Base-by-base conservation (phyloP, 2,888 invertebrate genomes). In the Metellina segmentata region DNA sequence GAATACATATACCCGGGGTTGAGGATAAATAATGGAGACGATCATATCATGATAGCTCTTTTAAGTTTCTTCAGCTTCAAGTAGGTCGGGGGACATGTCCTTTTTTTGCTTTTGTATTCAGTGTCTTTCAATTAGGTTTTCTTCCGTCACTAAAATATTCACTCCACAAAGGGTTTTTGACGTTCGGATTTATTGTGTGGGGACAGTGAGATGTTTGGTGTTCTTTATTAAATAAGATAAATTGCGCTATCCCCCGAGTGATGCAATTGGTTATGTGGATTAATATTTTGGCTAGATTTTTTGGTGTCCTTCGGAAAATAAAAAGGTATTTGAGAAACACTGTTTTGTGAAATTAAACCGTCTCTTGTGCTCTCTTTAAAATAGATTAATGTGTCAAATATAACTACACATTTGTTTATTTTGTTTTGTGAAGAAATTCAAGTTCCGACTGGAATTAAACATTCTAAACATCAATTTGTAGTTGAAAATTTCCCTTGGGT, bases 51-150 rank as follows among this genome's bases (percentile, higher is more conserved):
- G 85, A 86, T 86, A 70, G 85, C 77, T 86, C 77, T 86, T 86
- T 86, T 72, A 78, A 86, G 85, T 49, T 49, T 78, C 7, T 48
- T 86, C 85, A 74, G 51, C 49, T 51, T 51, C 16, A 53, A 85
- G 85, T 34, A 75, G 61, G 81, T 34, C 48, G 77, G 34, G 16
- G 13, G 77, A 53, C n/a, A n/a, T 9, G 11, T 53, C 61, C 74
- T 85, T 75, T 51, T 85, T 85, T 75, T 20, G n/a, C 74, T 72
- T 72, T 83, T 49, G 34, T 34, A 34, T 53, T 72, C 20, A 52
- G 61, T 74, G 85, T 86, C 86, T 86, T 86, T 86, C 86, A 86
- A 86, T 86, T 86, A 86, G 86, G 70, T 86, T 74, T 86, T 78
- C 51, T 20, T 51, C 70, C 70, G 2, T 34, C 78, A 7, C 86